A percentile compares a stretch with the other conserved stretches of the same genome.
Conservation (phyloP, 35 echinoderm and acorn worm genomes). For the Lytechinus pictus region DNA sequence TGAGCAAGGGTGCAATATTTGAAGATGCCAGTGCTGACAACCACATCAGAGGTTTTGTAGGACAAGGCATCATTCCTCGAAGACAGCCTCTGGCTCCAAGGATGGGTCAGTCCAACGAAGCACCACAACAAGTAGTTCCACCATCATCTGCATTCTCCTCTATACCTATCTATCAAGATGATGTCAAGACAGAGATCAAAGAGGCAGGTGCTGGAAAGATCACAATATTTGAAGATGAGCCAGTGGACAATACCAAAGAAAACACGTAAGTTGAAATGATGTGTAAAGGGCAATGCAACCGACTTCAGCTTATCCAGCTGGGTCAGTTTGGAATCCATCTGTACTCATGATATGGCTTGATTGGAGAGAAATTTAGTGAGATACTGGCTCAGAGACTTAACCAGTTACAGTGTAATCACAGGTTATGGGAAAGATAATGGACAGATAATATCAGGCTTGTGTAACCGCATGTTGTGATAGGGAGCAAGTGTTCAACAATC, state of each 20-base stretch:
- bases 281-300: neutral
- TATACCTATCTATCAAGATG: constrained; percentile 3
- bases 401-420: too few species aligned
- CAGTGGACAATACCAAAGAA: constrained; percentile 38
- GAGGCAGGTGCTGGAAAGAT: neutral
- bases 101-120: neutral
- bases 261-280: constrained; percentile 40
- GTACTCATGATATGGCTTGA: too few species aligned
- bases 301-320: too few species aligned
- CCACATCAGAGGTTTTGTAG: neutral
- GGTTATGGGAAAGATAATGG: too few species aligned
- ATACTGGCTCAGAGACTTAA: too few species aligned
- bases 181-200: neutral
- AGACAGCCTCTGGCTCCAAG: constrained; percentile 24
- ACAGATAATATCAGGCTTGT: too few species aligned
- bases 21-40: constrained; percentile 29
- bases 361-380: too few species aligned
- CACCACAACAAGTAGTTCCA: neutral
- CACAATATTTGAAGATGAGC: constrained; percentile 36
- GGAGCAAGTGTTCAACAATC: too few species aligned
- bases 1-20: neutral
- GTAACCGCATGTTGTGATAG: too few species aligned
- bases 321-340: too few species aligned
- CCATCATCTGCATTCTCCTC: neutral
- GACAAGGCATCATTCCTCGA: constrained; percentile 14